A percentile compares a stretch with the other conserved stretches of the same genome.
Evolutionary conservation across 2,113 vertebrate genomes (phyloP).

Genomic region (Nothobranchius furzeri): DNA sequence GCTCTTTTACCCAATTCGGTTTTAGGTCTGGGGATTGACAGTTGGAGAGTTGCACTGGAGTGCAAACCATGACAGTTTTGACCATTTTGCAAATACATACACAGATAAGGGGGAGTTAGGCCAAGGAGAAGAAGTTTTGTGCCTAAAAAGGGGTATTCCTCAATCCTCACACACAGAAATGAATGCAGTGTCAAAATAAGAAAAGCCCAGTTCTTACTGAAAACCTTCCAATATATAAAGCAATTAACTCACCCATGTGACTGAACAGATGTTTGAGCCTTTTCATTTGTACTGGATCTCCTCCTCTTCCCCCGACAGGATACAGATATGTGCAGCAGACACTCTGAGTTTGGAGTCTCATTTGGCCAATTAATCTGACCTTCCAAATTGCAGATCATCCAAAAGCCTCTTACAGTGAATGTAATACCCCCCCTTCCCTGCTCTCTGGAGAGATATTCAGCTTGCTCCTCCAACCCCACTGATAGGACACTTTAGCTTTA

Average conservation of each 20-base stretch:
- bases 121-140: neutral
- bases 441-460: slow-evolving; percentile 61
- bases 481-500: slow-evolving; percentile 74
- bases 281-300: slow-evolving; percentile 31
- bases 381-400: slow-evolving; percentile 62
- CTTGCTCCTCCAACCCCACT: slow-evolving; percentile 58
- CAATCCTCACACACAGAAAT: slow-evolving; percentile 6
- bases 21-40: too few relatives aligned
- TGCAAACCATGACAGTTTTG: too few relatives aligned
- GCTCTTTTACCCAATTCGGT: too few relatives aligned
- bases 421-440: slow-evolving; percentile 36
- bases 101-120: too few relatives aligned
- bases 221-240: slow-evolving; percentile 8
- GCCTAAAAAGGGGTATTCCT: neutral
- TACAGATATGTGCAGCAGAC: neutral
- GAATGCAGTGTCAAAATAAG: slow-evolving; percentile 5
- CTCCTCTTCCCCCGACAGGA: slow-evolving; percentile 1
- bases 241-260: neutral
- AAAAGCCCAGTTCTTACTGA: slow-evolving; percentile 26
- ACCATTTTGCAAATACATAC: too few relatives aligned
- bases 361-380: slow-evolving; percentile 70
- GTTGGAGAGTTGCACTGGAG: too few relatives aligned
- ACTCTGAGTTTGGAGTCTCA: slow-evolving; percentile 43
- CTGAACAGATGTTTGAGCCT: slow-evolving; percentile 61
- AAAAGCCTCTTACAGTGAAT: slow-evolving; percentile 52